These are phyloP conservation scores for Microchirus variegatus DNA, from an alignment of 2,797 vertebrate genomes.

Conservation along the genomic window DNA sequence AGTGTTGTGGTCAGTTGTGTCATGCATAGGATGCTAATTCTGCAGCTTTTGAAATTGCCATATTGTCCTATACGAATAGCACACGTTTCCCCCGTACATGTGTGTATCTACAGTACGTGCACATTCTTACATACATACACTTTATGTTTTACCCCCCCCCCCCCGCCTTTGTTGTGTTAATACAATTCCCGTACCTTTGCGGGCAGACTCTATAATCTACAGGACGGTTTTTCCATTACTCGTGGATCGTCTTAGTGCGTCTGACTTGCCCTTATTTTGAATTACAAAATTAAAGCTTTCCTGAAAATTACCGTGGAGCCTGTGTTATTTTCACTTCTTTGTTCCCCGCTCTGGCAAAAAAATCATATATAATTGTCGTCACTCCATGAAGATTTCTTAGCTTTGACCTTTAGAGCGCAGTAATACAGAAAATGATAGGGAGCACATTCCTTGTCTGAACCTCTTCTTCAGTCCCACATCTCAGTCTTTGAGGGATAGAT, in stretches of 20 bases:
- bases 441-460: slow-evolving; percentile 76
- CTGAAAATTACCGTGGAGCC: slow-evolving; percentile 83
- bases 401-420: slow-evolving; percentile 85
- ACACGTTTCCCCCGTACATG: neutral
- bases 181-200: slow-evolving; percentile 35
- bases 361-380: slow-evolving; percentile 92
- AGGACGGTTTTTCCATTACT: slow-evolving; percentile 74
- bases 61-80: neutral
- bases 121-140: neutral
- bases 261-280: slow-evolving; percentile 78
- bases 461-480: slow-evolving; percentile 56
- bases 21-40: neutral
- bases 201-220: slow-evolving; percentile 58
- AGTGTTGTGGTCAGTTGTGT: neutral
- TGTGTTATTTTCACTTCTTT: slow-evolving; percentile 82
- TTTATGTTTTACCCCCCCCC: slow-evolving; percentile 5
- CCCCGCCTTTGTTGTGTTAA: slow-evolving; percentile 52
- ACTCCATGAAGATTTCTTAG: slow-evolving; percentile 81
- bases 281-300: slow-evolving; percentile 87
- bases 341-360: slow-evolving; percentile 83
- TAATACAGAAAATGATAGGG: slow-evolving; percentile 85
- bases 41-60: neutral
- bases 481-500: slow-evolving; percentile 64
- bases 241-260: slow-evolving; percentile 65
- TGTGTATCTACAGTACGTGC: slow-evolving; percentile 4